These are phyloP conservation scores for Lanius collurio DNA, from an alignment of 2,113 vertebrate species.

Conservation along the genomic window DNA sequence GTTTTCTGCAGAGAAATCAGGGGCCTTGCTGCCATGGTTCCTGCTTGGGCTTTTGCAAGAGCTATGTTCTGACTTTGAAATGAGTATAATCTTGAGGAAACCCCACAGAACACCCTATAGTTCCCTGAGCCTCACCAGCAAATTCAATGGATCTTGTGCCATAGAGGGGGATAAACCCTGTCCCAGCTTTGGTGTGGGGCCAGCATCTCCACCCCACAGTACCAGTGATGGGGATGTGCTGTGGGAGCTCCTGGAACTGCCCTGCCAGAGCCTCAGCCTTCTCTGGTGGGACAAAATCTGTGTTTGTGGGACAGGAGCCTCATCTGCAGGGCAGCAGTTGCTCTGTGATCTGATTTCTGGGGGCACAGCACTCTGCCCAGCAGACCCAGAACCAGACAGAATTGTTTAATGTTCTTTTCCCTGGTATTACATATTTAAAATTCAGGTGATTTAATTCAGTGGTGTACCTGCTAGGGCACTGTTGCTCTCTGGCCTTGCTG, in stretches of 20 bases:
- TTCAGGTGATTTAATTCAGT: background rate
- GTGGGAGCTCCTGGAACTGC: background rate
- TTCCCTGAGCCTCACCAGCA: background rate
- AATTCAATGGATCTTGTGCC: fast-evolving
- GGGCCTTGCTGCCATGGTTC: background rate
- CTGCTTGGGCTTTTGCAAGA: background rate
- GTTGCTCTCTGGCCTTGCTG: background rate
- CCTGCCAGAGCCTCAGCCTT: background rate
- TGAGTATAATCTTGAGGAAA: background rate
- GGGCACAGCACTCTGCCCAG: background rate
- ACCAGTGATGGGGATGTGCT: fast-evolving
- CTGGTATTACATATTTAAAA: background rate
- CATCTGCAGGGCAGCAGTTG: background rate
- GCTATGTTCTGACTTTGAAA: background rate
- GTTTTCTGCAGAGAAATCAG: background rate
- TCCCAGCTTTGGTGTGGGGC: background rate
- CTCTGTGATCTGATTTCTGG: fast-evolving
- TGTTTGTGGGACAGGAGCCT: background rate
- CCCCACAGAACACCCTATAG: fast-evolving
- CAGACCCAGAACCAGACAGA: background rate
- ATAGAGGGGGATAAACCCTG: background rate
- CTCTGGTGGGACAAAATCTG: too few relatives aligned
- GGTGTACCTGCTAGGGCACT: background rate
- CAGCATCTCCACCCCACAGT: background rate
- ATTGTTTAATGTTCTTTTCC: background rate